A percentile compares a stretch with the other conserved stretches of the same genome.
These are phyloP conservation scores for Brachyistius frenatus DNA, from an alignment of 2,113 vertebrate species.

Conservation along the genomic window DNA sequence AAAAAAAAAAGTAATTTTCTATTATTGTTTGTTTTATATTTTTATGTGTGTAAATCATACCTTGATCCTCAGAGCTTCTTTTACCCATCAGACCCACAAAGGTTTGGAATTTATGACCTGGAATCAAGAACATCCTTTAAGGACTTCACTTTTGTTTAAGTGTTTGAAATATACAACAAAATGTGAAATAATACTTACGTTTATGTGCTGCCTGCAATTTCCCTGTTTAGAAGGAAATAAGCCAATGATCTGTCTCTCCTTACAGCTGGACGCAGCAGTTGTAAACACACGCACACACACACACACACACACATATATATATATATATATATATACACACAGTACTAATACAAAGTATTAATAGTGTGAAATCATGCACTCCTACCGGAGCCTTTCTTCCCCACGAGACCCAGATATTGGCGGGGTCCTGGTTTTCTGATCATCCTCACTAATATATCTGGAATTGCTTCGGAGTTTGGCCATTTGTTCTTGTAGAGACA, in stretches of 20 bases:
- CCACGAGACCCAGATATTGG: constrained; percentile 83
- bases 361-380: not conserved
- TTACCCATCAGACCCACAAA: constrained; percentile 96
- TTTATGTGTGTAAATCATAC: constrained; percentile 71
- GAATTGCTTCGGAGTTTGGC: constrained; percentile 59
- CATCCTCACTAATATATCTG: constrained; percentile 86
- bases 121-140: constrained; percentile 12
- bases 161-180: not conserved
- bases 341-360: not conserved
- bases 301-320: no score
- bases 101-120: constrained; percentile 91
- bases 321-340: no score
- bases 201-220: constrained; percentile 86
- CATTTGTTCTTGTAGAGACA: constrained; percentile 17
- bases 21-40: no score
- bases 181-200: constrained; percentile 79
- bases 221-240: constrained; percentile 70
- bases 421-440: constrained; percentile 86
- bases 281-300: no score
- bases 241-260: no score
- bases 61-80: constrained; percentile 85
- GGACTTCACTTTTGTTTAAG: not conserved
- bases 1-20: no score
- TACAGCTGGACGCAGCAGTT: no score
- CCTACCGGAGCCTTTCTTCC: constrained; percentile 88